Base-by-base conservation (phyloP, 2,888 invertebrate species). In the Drosophila limbata region DNA sequence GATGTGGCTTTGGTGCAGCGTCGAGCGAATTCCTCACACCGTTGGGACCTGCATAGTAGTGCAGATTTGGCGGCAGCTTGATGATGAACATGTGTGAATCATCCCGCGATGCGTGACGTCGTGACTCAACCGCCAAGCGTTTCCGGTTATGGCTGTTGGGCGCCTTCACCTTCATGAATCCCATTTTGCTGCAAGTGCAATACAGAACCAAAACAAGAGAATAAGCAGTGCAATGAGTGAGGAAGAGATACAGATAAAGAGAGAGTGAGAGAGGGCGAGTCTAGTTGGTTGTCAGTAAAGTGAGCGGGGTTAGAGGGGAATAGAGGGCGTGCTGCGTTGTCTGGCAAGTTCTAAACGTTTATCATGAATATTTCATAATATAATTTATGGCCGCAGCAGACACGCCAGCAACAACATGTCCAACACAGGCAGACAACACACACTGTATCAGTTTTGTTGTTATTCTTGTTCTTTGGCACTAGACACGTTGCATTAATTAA, bases 31-130 rank as follows among this genome's bases (percentile, higher is more conserved):
- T 89, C 79, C 78, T 72, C 8, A 57, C 48, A 62, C 59, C 71
- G 67, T 95, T 94, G 28, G 95, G 94, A 84, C 95, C 94, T 4
- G 94, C 94, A 93, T 97, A 97, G 92, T 96, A 97, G 84, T 95
- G 96, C 15, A 95, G 95, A 92, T 96, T 96, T n/a, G 97, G 96
- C 0, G 97, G 97, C 55, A 97, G 93, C 91, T 97, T 97, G 78
- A 97, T 96, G 90, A 97, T 95, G 94, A 95, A 97, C 95, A 97
- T 96, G 92, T 96, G 96, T 35, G 97, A 97, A 91, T 97, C 97
- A 78, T 95, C 95, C 0, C 95, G 95, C 76, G 94, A 92, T 64
- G 94, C 94, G 90, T 95, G 95, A 79, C 95, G 94, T 69, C 96
- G 93, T 72, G 96, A 95, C 92, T 96, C 95, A 60, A 95, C 96